Percentiles rank a stretch among this genome's conserved stretches.
Conservation (phyloP, 2,113 vertebrate genomes). For the Lontra canadensis region DNA sequence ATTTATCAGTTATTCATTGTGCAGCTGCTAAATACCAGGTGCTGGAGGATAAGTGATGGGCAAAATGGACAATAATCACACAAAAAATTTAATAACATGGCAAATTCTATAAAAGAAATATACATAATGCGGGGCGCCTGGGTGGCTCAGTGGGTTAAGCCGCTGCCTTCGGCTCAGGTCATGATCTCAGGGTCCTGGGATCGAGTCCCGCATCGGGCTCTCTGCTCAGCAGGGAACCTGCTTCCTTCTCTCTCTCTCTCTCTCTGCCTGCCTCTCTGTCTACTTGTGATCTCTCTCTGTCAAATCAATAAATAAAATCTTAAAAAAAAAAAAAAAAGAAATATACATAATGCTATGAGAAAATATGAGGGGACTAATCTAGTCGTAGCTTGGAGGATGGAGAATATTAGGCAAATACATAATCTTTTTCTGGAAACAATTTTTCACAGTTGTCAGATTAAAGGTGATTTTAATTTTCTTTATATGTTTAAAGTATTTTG, state of each 20-base stretch:
- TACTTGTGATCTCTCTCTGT: too few relatives aligned
- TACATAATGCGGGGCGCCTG: not conserved
- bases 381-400: not conserved
- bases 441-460: not conserved
- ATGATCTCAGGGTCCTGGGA: too few relatives aligned
- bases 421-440: not conserved
- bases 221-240: too few relatives aligned
- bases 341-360: not conserved
- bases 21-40: not conserved
- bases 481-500: not conserved
- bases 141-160: too few relatives aligned
- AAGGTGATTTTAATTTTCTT: conserved; percentile 1
- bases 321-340: too few relatives aligned
- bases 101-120: not conserved
- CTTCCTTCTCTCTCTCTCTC: too few relatives aligned
- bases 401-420: not conserved
- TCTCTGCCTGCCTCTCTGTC: too few relatives aligned
- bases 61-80: not conserved
- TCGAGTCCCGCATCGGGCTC: too few relatives aligned
- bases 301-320: too few relatives aligned
- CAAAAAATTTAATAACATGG: not conserved
- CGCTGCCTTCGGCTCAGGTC: too few relatives aligned
- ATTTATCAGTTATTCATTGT: not conserved
- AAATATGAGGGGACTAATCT: not conserved
- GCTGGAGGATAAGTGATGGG: not conserved